Conservation (phyloP, 2,797 vertebrate species). For the Rhabdophis nuchalis region DNA sequence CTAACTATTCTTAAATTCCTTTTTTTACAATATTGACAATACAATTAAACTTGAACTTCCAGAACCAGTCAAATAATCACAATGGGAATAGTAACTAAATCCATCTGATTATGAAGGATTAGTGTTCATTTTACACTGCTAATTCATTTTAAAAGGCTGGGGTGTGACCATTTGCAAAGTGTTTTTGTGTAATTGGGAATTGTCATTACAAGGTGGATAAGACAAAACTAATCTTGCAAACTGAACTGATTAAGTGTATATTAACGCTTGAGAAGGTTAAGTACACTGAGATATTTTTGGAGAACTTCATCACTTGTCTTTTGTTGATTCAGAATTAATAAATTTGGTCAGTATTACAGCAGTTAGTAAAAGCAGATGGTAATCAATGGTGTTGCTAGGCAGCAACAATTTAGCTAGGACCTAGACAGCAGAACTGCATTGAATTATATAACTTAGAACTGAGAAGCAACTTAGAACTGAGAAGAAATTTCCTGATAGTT, state of each 20-base stretch:
- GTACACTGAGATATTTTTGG: constrained; percentile 3
- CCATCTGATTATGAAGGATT: not conserved
- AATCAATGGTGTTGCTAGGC: fast-evolving
- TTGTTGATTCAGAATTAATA: constrained; percentile 41
- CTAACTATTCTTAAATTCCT: not conserved
- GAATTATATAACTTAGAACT: constrained; percentile 23
- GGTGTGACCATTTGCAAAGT: not conserved
- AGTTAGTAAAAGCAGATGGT: constrained; percentile 17
- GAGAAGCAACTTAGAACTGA: too few species aligned
- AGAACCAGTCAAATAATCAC: not conserved
- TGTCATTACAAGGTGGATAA: constrained; percentile 8
- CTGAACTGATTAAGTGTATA: constrained; percentile 20
- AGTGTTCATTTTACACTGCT: not conserved
- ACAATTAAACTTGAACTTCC: not conserved
- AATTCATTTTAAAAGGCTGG: not conserved
- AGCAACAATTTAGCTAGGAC: not conserved
- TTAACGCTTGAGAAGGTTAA: constrained; percentile 36
- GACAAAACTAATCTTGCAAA: not conserved
- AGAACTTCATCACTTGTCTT: constrained; percentile 27
- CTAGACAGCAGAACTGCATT: not conserved
- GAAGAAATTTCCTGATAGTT: too few species aligned
- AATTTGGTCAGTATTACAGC: constrained; percentile 1
- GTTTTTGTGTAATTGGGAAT: constrained; percentile 5
- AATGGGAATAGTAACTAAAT: not conserved
- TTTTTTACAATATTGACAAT: not conserved